These are phyloP conservation scores for Acrobasis repandana DNA, from an alignment of 2,888 invertebrate species.

Conservation along the genomic window DNA sequence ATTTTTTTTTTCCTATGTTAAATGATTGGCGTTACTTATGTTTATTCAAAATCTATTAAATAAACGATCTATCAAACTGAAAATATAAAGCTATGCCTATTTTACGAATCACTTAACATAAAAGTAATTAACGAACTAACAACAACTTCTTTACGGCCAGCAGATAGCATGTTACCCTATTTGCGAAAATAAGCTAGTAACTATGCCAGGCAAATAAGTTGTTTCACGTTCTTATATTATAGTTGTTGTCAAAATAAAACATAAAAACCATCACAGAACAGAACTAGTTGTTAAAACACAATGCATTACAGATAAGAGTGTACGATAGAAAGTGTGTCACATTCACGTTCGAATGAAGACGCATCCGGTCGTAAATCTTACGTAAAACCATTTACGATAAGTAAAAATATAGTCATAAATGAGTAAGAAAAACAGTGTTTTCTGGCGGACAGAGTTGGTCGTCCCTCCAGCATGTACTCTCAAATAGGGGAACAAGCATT, in stretches of 20 bases:
- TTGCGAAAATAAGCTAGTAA: conserved; percentile 18
- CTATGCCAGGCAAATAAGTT: conserved; percentile 32
- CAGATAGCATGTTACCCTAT: conserved; percentile 7
- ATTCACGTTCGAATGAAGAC: conserved; percentile 75
- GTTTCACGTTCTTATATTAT: conserved; percentile 43
- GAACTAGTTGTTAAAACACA: conserved; percentile 65
- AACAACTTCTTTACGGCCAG: background rate
- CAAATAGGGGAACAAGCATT: conserved; percentile 84
- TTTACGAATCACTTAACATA: background rate
- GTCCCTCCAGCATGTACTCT: conserved; percentile 81
- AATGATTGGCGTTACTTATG: too few species aligned
- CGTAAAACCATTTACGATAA: conserved; percentile 68
- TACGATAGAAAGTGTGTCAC: conserved; percentile 76
- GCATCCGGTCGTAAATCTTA: conserved; percentile 77
- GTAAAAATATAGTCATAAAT: conserved; percentile 53
- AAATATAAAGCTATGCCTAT: background rate
- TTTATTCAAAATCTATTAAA: background rate
- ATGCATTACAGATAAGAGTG: conserved; percentile 68
- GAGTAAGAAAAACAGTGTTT: conserved; percentile 52
- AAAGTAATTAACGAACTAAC: background rate
- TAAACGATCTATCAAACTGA: background rate
- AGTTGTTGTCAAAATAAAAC: conserved; percentile 59
- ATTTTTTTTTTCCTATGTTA: conserved; percentile 37
- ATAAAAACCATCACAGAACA: conserved; percentile 56
- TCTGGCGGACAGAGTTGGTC: conserved; percentile 55